Conservation (phyloP, 2,888 invertebrate species). For the Caenorhabditis sp. region DNA sequence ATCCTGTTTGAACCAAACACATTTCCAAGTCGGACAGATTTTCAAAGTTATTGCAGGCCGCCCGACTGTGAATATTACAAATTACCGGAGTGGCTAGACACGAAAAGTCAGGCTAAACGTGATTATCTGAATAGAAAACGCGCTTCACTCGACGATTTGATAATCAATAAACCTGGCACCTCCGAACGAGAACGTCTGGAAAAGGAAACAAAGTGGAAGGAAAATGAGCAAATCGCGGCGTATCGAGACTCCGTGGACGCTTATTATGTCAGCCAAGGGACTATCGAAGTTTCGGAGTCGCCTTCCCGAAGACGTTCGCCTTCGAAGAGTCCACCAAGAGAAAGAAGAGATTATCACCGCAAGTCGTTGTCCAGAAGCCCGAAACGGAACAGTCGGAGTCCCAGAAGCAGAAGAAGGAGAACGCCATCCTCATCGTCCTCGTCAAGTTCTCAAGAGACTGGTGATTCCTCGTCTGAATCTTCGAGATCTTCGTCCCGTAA, state of each 20-base stretch:
- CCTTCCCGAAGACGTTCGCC: too few species aligned
- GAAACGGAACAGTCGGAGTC: background rate
- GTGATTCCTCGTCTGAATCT: conserved; percentile 6
- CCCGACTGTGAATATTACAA: conserved; percentile 33
- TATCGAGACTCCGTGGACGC: background rate
- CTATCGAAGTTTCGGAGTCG: conserved; percentile 10
- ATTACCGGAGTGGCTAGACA: conserved; percentile 88
- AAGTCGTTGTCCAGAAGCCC: too few species aligned
- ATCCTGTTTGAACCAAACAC: too few species aligned
- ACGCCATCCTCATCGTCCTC: conserved; percentile 30
- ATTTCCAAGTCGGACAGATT: too few species aligned
- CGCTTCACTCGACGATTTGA: conserved; percentile 13
- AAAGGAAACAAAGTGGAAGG: conserved; percentile 41
- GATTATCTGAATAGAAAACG: conserved; percentile 40
- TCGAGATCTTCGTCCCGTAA: conserved; percentile 17
- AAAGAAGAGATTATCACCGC: background rate
- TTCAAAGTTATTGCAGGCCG: too few species aligned
- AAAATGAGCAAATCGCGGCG: conserved; percentile 32
- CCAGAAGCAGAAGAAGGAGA: conserved; percentile 2
- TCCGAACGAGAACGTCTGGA: conserved; percentile 21
- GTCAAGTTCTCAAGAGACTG: conserved; percentile 3
- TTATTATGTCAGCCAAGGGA: conserved; percentile 22
- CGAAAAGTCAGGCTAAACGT: conserved; percentile 83
- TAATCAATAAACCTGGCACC: conserved; percentile 17
- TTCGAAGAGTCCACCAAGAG: background rate